Percentiles rank a stretch among this genome's conserved stretches.
phyloP scores from a whole-genome alignment of 2,113 vertebrate genomes.

The Tylochromis polylepis region DNA sequence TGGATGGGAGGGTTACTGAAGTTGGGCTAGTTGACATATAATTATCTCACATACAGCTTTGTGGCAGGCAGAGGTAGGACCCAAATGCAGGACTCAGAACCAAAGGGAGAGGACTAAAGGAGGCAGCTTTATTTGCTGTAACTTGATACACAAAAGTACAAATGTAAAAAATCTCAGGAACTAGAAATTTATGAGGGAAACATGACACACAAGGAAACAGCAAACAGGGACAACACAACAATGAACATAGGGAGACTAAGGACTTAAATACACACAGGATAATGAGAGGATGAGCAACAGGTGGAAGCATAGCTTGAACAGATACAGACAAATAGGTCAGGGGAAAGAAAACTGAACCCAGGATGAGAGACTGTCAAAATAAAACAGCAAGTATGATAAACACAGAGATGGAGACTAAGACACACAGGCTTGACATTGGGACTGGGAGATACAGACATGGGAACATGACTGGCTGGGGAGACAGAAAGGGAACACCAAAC shows the following conservation, averaged over 20 bases:
- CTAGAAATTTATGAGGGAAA: not conserved
- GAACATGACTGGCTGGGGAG: not conserved
- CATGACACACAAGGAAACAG: not conserved
- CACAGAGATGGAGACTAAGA: not conserved
- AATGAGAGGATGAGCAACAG: not conserved
- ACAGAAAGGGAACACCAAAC: not conserved
- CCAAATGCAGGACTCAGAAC: rapidly evolving
- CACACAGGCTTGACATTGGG: not conserved
- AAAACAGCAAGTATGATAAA: not conserved
- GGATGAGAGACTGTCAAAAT: not conserved
- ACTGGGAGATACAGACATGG: not conserved
- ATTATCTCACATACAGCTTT: too few species aligned
- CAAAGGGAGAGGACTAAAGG: not conserved
- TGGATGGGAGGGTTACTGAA: not conserved
- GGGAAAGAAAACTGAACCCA: not conserved
- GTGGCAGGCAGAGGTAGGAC: too few species aligned
- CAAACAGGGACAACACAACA: not conserved
- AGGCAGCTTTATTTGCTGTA: not conserved
- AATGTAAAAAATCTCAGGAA: not conserved
- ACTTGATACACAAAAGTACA: not conserved
- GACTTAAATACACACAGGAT: not conserved
- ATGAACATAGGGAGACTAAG: not conserved
- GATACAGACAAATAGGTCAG: not conserved
- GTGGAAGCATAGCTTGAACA: not conserved
- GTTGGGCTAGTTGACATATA: too few species aligned